Percentiles rank a stretch among this genome's conserved stretches.
phyloP scores from a whole-genome alignment of 1,140 invertebrate genomes.

The Tetramorium simillimum region DNA sequence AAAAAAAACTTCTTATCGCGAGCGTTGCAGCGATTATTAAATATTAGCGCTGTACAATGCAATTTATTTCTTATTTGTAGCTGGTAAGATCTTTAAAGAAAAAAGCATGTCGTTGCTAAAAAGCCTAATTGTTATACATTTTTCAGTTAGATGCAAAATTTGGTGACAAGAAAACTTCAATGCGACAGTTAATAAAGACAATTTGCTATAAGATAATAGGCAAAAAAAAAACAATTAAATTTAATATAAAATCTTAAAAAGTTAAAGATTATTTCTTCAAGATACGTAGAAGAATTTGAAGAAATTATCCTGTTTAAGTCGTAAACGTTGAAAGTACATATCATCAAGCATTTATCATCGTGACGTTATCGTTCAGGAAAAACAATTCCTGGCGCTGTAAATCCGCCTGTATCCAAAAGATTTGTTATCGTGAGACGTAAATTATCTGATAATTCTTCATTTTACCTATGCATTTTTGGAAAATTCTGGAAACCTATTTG shows the following conservation, averaged over 20 bases:
- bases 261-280: background rate
- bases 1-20: background rate
- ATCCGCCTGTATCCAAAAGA: background rate
- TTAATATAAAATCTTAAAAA: background rate
- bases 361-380: conserved; percentile 2
- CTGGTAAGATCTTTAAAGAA: background rate
- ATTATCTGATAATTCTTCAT: background rate
- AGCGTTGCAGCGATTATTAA: background rate
- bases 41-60: background rate
- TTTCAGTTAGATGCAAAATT: background rate
- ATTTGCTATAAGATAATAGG: background rate
- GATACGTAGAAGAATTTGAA: background rate
- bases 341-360: background rate
- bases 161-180: background rate
- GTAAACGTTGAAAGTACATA: background rate
- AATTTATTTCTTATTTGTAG: conserved; percentile 9
- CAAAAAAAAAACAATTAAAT: background rate
- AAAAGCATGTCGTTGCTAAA: background rate
- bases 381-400: background rate
- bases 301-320: background rate
- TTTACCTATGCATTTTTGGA: background rate
- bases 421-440: background rate
- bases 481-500: background rate
- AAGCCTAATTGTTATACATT: background rate
- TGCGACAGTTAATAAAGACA: background rate